These are phyloP conservation scores for Porites lobata DNA, from an alignment of 92 coral and sea anemone genomes.

Conservation along the genomic window DNA sequence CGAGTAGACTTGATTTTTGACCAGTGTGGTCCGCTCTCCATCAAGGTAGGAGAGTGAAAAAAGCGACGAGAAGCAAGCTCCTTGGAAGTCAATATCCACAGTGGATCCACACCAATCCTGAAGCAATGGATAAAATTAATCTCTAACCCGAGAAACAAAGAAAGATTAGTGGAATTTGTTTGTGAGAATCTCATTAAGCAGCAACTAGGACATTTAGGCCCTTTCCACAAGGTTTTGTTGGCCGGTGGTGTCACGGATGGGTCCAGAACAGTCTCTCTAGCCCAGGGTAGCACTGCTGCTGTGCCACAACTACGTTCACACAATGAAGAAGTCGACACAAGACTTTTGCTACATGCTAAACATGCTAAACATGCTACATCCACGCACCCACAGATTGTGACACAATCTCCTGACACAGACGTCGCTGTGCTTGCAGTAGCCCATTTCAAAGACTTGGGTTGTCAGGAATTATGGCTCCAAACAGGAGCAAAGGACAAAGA, in stretches of 20 bases:
- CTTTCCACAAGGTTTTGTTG: slow-evolving; percentile 60
- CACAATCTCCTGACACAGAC: slow-evolving; percentile 69
- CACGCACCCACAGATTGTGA: slow-evolving; percentile 59
- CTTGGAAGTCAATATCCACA: slow-evolving; percentile 56
- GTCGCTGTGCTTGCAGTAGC: slow-evolving; percentile 63
- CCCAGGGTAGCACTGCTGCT: slow-evolving; percentile 19
- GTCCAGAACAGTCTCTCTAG: slow-evolving; percentile 42
- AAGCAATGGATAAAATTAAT: slow-evolving; percentile 74
- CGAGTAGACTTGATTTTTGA: slow-evolving; percentile 40
- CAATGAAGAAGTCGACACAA: slow-evolving; percentile 70
- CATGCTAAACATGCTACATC: slow-evolving; percentile 63
- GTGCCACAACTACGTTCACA: slow-evolving; percentile 47
- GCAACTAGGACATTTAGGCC: slow-evolving; percentile 32
- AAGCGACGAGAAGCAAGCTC: slow-evolving; percentile 42
- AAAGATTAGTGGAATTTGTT: slow-evolving; percentile 64
- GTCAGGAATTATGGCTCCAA: slow-evolving; percentile 66
- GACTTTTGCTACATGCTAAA: slow-evolving; percentile 70
- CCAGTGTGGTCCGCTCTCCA: slow-evolving; percentile 39
- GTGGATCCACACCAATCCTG: slow-evolving; percentile 55
- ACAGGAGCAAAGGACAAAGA: slow-evolving; percentile 58
- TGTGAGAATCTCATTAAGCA: slow-evolving; percentile 44
- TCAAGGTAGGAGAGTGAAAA: slow-evolving; percentile 71
- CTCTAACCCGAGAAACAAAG: slow-evolving; percentile 59
- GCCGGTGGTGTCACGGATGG: slow-evolving; percentile 79
- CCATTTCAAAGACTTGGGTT: slow-evolving; percentile 51